Percentiles rank a stretch among this genome's conserved stretches.
Evolutionary conservation across 2,888 invertebrate species (phyloP).

Genomic region (Colletes collaris): DNA sequence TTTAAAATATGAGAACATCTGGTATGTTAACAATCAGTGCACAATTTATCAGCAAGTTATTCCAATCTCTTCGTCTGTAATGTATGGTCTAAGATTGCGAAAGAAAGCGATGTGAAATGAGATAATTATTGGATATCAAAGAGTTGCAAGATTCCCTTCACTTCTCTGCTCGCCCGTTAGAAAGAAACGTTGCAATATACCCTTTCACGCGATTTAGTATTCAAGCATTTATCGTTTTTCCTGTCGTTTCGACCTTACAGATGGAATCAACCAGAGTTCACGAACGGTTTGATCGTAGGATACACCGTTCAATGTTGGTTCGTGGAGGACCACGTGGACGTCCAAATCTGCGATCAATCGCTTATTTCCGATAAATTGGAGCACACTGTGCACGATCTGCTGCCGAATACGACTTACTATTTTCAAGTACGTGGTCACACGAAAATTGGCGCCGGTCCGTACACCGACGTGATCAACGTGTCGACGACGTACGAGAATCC

Average conservation of each 20-base stretch:
- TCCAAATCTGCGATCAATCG: constrained; percentile 85
- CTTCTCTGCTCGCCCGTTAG: neutral
- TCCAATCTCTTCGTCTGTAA: no score
- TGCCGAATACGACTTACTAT: constrained; percentile 87
- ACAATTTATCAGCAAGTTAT: no score
- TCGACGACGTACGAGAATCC: constrained; percentile 90
- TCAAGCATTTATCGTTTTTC: constrained; percentile 26
- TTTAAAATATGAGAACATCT: no score
- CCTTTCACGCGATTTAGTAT: neutral
- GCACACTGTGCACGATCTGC: constrained; percentile 85
- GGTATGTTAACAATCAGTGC: no score
- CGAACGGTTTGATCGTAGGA: constrained; percentile 90
- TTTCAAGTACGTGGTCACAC: constrained; percentile 92
- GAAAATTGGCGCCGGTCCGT: constrained; percentile 89
- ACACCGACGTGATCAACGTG: constrained; percentile 87
- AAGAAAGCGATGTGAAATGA: neutral
- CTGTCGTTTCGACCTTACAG: constrained; percentile 85
- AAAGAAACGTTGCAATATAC: neutral
- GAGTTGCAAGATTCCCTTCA: constrained; percentile 28
- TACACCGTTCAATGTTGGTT: constrained; percentile 90
- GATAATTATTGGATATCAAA: neutral
- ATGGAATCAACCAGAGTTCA: constrained; percentile 90
- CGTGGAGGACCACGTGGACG: constrained; percentile 80
- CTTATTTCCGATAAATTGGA: constrained; percentile 84
- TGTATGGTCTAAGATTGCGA: neutral